Evolutionary conservation across 2,888 invertebrate species (phyloP), one percentile per base, ranked within the genome.

Genomic region (Drosophila cracens): DNA sequence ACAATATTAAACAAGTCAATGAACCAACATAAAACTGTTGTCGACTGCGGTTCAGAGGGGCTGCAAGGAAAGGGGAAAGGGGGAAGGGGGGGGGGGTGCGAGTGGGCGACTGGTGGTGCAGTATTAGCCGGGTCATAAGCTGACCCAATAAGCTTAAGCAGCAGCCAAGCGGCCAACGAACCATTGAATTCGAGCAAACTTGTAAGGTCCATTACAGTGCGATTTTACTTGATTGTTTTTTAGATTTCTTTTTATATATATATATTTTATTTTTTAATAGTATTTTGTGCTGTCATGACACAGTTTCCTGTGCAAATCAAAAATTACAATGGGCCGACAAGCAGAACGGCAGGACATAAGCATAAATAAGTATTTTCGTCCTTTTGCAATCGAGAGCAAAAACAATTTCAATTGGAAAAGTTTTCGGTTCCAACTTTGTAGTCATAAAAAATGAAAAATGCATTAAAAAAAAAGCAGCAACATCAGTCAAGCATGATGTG

Each of bases 321-420:
- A 85, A 79, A 79, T 66, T 70, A 71, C 67, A 79, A 68, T 48
- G 59, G 49, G 29, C 48, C 54, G 51, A 33, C 18, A 31, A 69
- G 52, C 18, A 36, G 36, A 40, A 71, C 25, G 33, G 21, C 29
- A 36, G 68, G 36, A 64, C 69, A 65, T 72, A 66, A 61, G 68
- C 64, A 76, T 76, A 76, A 76, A 83, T 82, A 53, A 48, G 34
- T 58, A 18, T 25, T 31, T 21, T 36, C 31, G 46, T 62, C 36
- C 59, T 69, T 66, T 48, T 65, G 53, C 66, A 80, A 82, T 89
- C 68, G 80, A 78, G 74, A 85, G 68, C 73, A 74, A 76, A 80
- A 87, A 81, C 83, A 82, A 83, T 81, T 89, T 76, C 70, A 82
- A 89, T 90, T 89, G 82, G 64, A 80, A 90, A 89, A 90, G 69